Evolutionary conservation across 2,888 invertebrate genomes (phyloP).

Genomic region (Drosophila borealis): DNA sequence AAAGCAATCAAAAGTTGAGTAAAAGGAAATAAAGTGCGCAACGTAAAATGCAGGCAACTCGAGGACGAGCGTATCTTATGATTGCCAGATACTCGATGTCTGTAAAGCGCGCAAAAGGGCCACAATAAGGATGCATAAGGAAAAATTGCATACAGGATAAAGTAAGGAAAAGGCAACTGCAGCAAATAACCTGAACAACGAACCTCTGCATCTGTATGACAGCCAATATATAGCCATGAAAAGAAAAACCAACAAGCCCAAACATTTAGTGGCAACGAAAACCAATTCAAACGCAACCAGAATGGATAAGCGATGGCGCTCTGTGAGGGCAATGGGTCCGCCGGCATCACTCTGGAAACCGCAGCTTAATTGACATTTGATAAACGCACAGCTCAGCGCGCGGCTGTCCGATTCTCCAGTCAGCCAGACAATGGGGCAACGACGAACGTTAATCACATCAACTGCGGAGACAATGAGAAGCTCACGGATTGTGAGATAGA

Average conservation of each 20-base stretch:
- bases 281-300: conserved; percentile 27
- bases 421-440: conserved; percentile 21
- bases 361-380: conserved; percentile 75
- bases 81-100: conserved; percentile 28
- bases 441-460: conserved; percentile 51
- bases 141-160: conserved; percentile 63
- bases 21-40: conserved; percentile 29
- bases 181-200: conserved; percentile 8
- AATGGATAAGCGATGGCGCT: neutral
- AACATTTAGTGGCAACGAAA: conserved; percentile 48
- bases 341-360: conserved; percentile 55
- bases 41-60: conserved; percentile 10
- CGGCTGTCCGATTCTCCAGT: neutral
- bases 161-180: conserved; percentile 4
- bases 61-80: conserved; percentile 25
- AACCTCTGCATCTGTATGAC: conserved; percentile 5
- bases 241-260: conserved; percentile 38
- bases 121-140: conserved; percentile 18
- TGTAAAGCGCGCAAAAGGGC: conserved; percentile 36
- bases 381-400: conserved; percentile 56
- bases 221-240: conserved; percentile 21
- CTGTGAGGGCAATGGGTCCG: neutral
- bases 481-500: conserved; percentile 40
- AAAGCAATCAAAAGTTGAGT: conserved; percentile 29
- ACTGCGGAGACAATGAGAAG: conserved; percentile 31